phyloP scores from a whole-genome alignment of 1,140 invertebrate genomes.

The Drosophila tristis region DNA sequence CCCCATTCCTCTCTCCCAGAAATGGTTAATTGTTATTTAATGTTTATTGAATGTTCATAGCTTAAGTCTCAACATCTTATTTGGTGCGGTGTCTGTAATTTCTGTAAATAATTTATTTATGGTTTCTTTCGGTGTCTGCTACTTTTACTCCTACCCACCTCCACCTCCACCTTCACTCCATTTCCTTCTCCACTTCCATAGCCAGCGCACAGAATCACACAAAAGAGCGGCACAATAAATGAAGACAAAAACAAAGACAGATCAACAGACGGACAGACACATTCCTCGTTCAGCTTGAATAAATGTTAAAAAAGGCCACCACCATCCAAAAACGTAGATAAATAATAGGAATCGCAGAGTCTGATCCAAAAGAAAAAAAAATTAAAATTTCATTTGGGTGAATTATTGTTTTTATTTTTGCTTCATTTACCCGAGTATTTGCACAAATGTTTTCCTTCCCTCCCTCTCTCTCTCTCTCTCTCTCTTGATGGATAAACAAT shows the following conservation, averaged over 20 bases:
- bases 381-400: slow-evolving; percentile 30
- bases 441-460: slow-evolving; percentile 68
- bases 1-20: slow-evolving; percentile 12
- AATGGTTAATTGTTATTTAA: slow-evolving; percentile 71
- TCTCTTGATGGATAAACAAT: slow-evolving; percentile 24
- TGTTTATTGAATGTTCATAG: slow-evolving; percentile 59
- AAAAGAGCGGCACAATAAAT: slow-evolving; percentile 69
- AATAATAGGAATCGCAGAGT: slow-evolving; percentile 10
- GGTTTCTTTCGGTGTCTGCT: slow-evolving; percentile 27
- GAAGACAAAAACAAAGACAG: slow-evolving; percentile 20
- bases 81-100: slow-evolving; percentile 60
- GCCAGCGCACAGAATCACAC: slow-evolving; percentile 47
- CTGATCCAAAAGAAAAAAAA: slow-evolving; percentile 3
- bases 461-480: too few species aligned
- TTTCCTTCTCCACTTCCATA: not conserved
- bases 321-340: slow-evolving; percentile 41
- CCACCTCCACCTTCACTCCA: too few species aligned
- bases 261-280: slow-evolving; percentile 13
- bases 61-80: slow-evolving; percentile 51
- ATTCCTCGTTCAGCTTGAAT: slow-evolving; percentile 68
- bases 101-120: slow-evolving; percentile 41
- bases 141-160: too few species aligned
- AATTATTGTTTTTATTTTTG: slow-evolving; percentile 29
- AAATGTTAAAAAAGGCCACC: slow-evolving; percentile 60
- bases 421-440: slow-evolving; percentile 60